phyloP scores from a whole-genome alignment of 2,888 invertebrate genomes.

The Ptychoptera contaminata region DNA sequence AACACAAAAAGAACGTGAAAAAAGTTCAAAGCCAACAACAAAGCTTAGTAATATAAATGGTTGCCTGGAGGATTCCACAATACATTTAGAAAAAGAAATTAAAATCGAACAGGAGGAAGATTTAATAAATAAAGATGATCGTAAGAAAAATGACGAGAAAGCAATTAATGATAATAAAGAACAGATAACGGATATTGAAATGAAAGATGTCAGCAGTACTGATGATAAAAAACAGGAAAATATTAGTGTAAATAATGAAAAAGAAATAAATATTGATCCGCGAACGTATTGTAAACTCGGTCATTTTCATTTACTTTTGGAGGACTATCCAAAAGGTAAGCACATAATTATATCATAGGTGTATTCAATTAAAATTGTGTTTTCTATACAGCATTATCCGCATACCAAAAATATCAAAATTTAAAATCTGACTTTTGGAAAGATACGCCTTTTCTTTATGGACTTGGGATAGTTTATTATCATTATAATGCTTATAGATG shows the following conservation, averaged over 20 bases:
- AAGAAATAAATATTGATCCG: slow-evolving; percentile 67
- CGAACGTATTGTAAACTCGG: slow-evolving; percentile 90
- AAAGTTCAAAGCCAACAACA: slow-evolving; percentile 7
- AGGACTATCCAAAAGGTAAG: slow-evolving; percentile 88
- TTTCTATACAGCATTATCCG: slow-evolving; percentile 71
- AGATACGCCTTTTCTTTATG: slow-evolving; percentile 83
- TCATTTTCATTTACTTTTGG: slow-evolving; percentile 83
- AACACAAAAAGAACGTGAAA: slow-evolving; percentile 34
- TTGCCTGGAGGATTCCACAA: slow-evolving; percentile 8
- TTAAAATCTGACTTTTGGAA: slow-evolving; percentile 71
- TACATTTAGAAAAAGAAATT: slow-evolving; percentile 3
- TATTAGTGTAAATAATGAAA: slow-evolving; percentile 33
- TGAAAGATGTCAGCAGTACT: slow-evolving; percentile 12
- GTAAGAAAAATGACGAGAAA: slow-evolving; percentile 6
- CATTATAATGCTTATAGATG: slow-evolving; percentile 91
- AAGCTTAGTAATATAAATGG: slow-evolving; percentile 21
- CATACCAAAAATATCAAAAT: slow-evolving; percentile 85
- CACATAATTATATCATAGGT: neutral
- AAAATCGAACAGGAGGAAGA: slow-evolving; percentile 7
- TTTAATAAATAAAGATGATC: slow-evolving; percentile 4
- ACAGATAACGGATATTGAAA: slow-evolving; percentile 15
- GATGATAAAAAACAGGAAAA: slow-evolving; percentile 13
- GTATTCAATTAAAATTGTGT: neutral
- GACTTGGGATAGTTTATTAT: slow-evolving; percentile 89
- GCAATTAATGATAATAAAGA: slow-evolving; percentile 10